These are phyloP conservation scores for Bombus haemorrhoidalis DNA, from an alignment of 1,140 invertebrate genomes.

Conservation along the genomic window DNA sequence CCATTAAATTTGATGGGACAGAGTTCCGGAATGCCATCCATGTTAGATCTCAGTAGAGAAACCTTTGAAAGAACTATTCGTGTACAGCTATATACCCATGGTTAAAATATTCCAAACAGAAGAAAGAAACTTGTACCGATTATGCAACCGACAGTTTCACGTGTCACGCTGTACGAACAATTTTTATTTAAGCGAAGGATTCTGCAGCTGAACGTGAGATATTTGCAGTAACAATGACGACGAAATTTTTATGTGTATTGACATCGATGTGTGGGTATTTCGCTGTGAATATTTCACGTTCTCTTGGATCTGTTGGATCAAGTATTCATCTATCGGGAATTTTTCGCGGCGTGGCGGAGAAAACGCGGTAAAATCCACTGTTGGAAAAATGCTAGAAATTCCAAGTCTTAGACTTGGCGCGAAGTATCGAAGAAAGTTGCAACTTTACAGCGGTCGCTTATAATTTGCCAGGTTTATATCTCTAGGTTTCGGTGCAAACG, in stretches of 20 bases:
- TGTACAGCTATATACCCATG: not conserved
- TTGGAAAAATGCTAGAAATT: not conserved
- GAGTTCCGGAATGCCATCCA: conserved; percentile 51
- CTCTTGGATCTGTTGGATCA: not conserved
- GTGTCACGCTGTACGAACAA: not conserved
- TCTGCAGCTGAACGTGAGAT: not conserved
- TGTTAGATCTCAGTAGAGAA: conserved; percentile 45
- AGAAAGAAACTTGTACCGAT: not conserved
- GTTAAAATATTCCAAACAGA: not conserved
- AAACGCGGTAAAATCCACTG: not conserved
- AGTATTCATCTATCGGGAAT: not conserved
- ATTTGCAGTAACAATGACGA: not conserved
- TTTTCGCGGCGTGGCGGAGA: not conserved
- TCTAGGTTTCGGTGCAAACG: no score
- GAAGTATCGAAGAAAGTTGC: no score
- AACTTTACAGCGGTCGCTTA: no score
- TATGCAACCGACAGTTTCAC: not conserved
- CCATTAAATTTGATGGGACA: conserved; percentile 64
- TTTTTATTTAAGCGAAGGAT: not conserved
- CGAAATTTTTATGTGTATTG: not conserved
- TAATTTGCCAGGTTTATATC: no score
- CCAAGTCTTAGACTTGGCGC: not conserved
- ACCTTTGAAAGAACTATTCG: not conserved
- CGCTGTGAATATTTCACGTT: not conserved
- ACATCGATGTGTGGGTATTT: not conserved